Conservation (phyloP, 2,113 vertebrate genomes). For the Diadophis punctatus region DNA sequence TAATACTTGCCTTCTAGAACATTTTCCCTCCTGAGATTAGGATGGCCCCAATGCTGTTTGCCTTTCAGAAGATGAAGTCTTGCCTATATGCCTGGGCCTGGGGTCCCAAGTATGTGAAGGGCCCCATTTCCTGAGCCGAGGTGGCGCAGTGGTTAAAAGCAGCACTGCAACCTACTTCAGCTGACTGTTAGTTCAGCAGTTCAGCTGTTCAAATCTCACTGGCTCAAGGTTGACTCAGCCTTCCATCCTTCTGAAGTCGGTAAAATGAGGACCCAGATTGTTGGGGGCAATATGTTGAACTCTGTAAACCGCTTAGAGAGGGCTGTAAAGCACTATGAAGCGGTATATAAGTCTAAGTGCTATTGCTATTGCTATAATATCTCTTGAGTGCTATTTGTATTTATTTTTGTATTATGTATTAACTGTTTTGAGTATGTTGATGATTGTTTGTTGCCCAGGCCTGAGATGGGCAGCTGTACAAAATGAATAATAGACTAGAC, state of each 20-base stretch:
- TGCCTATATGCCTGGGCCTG: not conserved
- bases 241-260: no score
- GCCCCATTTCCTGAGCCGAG: not conserved
- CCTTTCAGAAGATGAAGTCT: not conserved
- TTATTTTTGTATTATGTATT: not conserved
- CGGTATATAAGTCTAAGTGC: no score
- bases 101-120: not conserved
- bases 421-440: not conserved
- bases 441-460: not conserved
- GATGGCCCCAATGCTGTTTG: not conserved
- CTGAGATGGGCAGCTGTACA: not conserved
- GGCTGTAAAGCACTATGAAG: no score
- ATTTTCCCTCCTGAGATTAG: not conserved
- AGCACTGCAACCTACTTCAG: no score
- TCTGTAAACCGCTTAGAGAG: no score
- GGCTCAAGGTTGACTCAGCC: no score
- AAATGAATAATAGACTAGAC: not conserved
- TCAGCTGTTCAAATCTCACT: no score
- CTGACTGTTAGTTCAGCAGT: no score
- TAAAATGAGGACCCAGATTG: no score
- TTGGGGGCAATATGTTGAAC: no score
- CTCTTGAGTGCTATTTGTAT: not conserved
- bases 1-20: not conserved
- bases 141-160: no score
- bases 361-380: no score